Percentiles rank a stretch among this genome's conserved stretches.
Evolutionary conservation across 2,113 vertebrate genomes (phyloP).

Genomic region (Forbesichthys papilliferus): DNA sequence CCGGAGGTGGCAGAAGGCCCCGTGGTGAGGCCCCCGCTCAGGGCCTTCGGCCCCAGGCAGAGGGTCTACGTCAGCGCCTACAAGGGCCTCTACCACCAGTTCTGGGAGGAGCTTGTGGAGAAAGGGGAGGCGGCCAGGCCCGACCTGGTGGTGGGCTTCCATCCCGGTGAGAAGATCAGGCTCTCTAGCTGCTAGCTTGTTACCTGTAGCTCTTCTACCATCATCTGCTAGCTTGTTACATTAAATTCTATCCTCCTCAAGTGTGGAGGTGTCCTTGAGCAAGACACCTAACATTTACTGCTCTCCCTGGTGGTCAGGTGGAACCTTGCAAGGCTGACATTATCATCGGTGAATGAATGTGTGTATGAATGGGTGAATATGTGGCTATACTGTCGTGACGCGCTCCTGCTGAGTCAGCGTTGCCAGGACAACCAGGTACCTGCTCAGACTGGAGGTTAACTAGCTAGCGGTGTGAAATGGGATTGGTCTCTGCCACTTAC

Average conservation of each 20-base stretch:
- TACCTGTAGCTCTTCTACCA: too few species aligned
- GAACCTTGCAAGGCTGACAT: too few species aligned
- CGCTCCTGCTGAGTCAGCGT: slow-evolving; percentile 2
- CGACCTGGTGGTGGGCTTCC: slow-evolving; percentile 90
- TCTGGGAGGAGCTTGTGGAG: slow-evolving; percentile 92
- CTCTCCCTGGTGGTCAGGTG: too few species aligned
- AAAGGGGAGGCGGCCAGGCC: slow-evolving; percentile 79
- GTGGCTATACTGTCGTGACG: slow-evolving; percentile 35
- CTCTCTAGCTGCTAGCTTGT: neutral
- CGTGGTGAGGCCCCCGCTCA: slow-evolving; percentile 81
- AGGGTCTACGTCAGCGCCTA: slow-evolving; percentile 86
- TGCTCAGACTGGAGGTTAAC: neutral
- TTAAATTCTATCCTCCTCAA: too few species aligned
- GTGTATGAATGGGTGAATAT: too few species aligned
- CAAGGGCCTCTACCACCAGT: slow-evolving; percentile 90
- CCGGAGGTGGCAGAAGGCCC: slow-evolving; percentile 83
- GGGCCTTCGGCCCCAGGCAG: slow-evolving; percentile 67
- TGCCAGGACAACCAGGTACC: too few species aligned
- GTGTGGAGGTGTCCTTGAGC: too few species aligned
- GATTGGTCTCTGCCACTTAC: neutral
- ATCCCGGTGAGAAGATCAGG: slow-evolving; percentile 82
- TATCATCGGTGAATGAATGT: too few species aligned
- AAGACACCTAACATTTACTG: too few species aligned
- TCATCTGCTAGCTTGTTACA: too few species aligned
- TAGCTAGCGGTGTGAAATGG: neutral